These are phyloP conservation scores for Mionectes macconnelli DNA, from an alignment of 2,113 vertebrate genomes.

Conservation along the genomic window DNA sequence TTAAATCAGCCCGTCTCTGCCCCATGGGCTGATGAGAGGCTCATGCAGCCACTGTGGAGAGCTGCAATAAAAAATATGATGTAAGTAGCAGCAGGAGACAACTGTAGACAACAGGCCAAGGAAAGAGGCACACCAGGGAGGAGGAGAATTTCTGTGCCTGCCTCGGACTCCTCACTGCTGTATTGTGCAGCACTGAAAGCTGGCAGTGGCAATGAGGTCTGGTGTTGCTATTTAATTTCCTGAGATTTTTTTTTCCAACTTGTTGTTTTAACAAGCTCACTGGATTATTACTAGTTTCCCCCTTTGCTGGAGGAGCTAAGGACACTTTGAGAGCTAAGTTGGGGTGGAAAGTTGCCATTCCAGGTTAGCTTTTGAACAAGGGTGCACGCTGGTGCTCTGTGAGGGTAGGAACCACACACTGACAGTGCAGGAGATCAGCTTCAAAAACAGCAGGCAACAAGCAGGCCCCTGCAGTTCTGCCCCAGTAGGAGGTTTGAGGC, in stretches of 20 bases:
- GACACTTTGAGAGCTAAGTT: neutral
- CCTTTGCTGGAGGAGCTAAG: neutral
- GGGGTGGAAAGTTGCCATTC: neutral
- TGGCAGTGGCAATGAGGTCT: neutral
- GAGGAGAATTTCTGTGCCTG: neutral
- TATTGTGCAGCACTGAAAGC: neutral
- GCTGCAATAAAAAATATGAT: neutral
- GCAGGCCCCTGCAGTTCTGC: neutral
- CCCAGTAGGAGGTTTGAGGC: neutral
- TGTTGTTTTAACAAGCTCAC: neutral
- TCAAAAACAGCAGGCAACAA: neutral
- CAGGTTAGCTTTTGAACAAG: neutral
- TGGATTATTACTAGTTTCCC: neutral
- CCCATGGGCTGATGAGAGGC: neutral
- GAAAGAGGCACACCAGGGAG: neutral
- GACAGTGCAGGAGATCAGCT: neutral
- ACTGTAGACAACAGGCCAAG: neutral
- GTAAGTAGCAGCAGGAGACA: neutral
- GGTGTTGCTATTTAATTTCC: neutral
- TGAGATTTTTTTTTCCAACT: neutral
- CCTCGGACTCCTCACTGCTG: neutral
- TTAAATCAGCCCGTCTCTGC: neutral
- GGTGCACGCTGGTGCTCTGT: neutral
- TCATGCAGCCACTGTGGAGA: neutral
- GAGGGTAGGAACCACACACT: neutral